A percentile compares a stretch with the other conserved stretches of the same genome.
Conservation (phyloP, 35 echinoderm and acorn worm genomes). For the Amphiura filiformis region DNA sequence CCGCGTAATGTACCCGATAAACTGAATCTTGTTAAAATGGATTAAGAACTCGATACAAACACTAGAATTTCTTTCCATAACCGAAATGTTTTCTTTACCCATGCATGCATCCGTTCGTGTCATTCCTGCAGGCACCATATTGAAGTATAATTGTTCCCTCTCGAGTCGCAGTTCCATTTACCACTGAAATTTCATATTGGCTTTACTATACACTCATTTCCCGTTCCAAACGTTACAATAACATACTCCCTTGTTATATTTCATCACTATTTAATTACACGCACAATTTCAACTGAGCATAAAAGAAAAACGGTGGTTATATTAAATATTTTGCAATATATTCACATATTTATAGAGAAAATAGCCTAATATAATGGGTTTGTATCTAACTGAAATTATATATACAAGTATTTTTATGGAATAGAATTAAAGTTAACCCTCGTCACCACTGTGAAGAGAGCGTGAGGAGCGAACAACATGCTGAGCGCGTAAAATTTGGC, state of each 20-base stretch:
- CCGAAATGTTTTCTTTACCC: not conserved
- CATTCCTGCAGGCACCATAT: not conserved
- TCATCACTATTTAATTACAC: not conserved
- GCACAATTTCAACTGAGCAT: not conserved
- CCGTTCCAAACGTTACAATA: not conserved
- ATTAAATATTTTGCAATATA: not conserved
- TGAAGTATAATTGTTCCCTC: not conserved
- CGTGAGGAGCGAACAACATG: not conserved
- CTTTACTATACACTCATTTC: not conserved
- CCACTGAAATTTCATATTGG: not conserved
- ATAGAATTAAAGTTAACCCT: not conserved
- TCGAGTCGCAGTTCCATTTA: not conserved
- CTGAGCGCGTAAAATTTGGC: not conserved
- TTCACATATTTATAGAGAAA: not conserved
- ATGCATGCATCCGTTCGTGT: conserved; percentile 3
- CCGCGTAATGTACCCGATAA: too few species aligned
- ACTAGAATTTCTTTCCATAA: too few species aligned
- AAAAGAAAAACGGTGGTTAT: not conserved
- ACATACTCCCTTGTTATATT: not conserved
- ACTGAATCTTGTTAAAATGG: too few species aligned
- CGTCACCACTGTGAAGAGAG: not conserved
- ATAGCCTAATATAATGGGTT: not conserved
- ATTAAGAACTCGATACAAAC: too few species aligned
- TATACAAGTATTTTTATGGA: not conserved
- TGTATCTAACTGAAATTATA: not conserved